Evolutionary conservation across 2,888 invertebrate species (phyloP), one percentile per base, ranked within the genome.

Genomic region (Rotaria socialis): DNA sequence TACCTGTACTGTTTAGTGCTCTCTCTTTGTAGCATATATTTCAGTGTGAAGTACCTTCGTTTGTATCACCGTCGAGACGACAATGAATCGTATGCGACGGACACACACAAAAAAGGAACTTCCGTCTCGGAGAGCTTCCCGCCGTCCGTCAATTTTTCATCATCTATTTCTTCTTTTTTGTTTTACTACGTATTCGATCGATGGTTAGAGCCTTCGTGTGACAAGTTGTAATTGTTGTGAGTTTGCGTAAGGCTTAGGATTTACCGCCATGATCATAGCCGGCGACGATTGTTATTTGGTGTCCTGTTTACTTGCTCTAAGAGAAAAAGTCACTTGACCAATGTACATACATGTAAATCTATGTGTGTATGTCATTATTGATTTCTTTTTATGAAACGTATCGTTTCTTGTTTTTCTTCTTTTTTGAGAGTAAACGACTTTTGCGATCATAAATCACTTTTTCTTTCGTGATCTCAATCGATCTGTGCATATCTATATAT

Each of bases 61-160:
- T 67, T 67, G 67, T 67, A 67, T 35, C 67, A 67, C 67, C 67
- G 67, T 67, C 67, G 67, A 35, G 67, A 67, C 67, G 67, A 67
- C 67, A 67, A 67, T 67, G 35, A 27, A 67, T 67, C 35, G 67
- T 67, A 35, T 19, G 19, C 67, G 67, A 67, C 67, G 67, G 67
- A 67, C 67, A 67, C 35, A 67, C 67, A 67, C 35, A 67, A 67
- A 67, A 67, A 67, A 67, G 67, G 67, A 67, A 67, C n/a, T 80
- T 80, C 80, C 80, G 80, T 80, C 43, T 80, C 80, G 80, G 80
- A 35, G 67, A 67, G 67, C 67, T 67, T 67, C 67, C 67, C 67
- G 67, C 67, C 67, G 67, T 67, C 67, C 67, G 67, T 67, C 67
- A 67, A 67, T 41, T 67, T 35, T 67, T 67, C 35, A 35, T 67